Conservation (phyloP, 2,797 vertebrate genomes). For the Oreochromis grahami region DNA sequence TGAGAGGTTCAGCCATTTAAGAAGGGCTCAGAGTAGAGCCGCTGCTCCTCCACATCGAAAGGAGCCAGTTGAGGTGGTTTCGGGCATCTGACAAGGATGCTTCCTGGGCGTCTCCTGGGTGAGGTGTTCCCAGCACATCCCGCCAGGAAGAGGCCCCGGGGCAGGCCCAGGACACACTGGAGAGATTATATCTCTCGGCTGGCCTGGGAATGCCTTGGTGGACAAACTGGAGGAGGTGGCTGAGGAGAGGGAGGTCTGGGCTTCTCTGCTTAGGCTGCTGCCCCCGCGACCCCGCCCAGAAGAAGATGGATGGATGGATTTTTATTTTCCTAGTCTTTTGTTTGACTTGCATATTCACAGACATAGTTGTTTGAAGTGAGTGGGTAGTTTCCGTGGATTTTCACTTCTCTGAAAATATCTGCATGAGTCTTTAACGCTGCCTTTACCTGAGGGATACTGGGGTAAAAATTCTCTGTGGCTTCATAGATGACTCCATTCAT, state of each 20-base stretch:
- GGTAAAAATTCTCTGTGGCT: not conserved
- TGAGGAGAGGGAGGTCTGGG: too few relatives aligned
- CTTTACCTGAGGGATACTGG: not conserved
- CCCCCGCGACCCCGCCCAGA: not conserved
- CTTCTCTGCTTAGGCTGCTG: not conserved
- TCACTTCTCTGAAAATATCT: not conserved
- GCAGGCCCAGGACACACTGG: not conserved
- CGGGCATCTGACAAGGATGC: not conserved
- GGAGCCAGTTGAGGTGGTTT: not conserved
- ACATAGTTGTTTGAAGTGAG: not conserved
- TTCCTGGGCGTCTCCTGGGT: not conserved
- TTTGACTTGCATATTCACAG: not conserved
- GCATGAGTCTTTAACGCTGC: not conserved
- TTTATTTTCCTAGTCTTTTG: not conserved
- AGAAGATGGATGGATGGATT: not conserved
- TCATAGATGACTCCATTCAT: not conserved
- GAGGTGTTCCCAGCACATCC: not conserved
- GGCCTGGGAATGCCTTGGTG: not conserved
- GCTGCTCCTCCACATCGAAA: not conserved
- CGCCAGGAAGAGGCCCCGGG: not conserved
- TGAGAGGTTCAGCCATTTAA: not conserved
- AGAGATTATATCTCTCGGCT: accelerated
- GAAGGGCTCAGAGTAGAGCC: not conserved
- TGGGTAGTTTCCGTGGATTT: accelerated
- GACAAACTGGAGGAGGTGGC: not conserved